Base-by-base conservation (phyloP, 1,140 invertebrate genomes). In the Hypothenemus hampei region DNA sequence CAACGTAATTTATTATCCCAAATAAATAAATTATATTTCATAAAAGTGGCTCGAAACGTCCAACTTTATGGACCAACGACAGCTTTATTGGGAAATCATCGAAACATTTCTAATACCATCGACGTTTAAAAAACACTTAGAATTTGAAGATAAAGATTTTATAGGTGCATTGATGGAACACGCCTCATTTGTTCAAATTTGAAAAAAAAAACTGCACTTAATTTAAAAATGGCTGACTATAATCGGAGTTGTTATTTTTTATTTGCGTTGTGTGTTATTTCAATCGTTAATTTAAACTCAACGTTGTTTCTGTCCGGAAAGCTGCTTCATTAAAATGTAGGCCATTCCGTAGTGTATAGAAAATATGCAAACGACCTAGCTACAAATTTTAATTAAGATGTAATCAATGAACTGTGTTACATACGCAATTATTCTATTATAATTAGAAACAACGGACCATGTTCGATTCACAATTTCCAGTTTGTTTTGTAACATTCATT, bases 21-120 rank as follows among this genome's bases (percentile, higher is more conserved):
- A 53, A 53, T 53, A 53, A 53, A 53, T 53, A 53, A 53, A 53
- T 53, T 37, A 53, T 53, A 44, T 53, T 53, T 53, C 50, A 53
- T 53, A 53, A 53, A 51, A 53, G 50, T 44, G 50, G 18, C 50
- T 44, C 40, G 45, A 53, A 53, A 53, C 20, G 36, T 23, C 40
- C 36, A 22, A 41, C 29, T 53, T 53, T 53, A 53, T 53, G 50
- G 36, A 53, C 22, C 40, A 43, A 44, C 50, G 50, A 53, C 50
- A 53, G 50, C 18, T 53, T 53, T 53, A 53, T 53, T 53, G 50
- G 50, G 21, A 53, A 53, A 44, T 23, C 16, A 44, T 26, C 44
- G 35, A 53, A 53, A 44, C 23, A 53, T 53, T 35, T 19, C 21
- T 35, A 53, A 53, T 41, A 43, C 18, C 36, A 15, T 19, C n/a